These are phyloP conservation scores for Leptatherina wallacei DNA, from an alignment of 2,797 vertebrate genomes.

Conservation along the genomic window DNA sequence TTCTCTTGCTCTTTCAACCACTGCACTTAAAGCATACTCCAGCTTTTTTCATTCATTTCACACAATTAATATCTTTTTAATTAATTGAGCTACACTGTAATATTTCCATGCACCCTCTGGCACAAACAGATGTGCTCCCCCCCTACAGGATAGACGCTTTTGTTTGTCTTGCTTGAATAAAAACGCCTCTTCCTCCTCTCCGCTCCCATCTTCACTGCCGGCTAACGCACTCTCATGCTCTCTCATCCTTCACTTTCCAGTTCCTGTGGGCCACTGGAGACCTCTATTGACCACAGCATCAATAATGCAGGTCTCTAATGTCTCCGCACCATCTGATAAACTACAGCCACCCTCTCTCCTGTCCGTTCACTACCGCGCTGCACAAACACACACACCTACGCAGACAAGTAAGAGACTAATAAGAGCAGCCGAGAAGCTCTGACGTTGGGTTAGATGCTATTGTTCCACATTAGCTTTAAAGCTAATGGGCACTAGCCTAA, in stretches of 20 bases:
- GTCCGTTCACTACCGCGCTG: slow-evolving; percentile 42
- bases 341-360: slow-evolving; percentile 66
- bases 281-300: slow-evolving; percentile 83
- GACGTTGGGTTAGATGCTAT: slow-evolving; percentile 66
- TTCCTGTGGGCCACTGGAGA: slow-evolving; percentile 79
- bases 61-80: neutral
- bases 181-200: slow-evolving; percentile 46
- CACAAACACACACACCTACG: slow-evolving; percentile 13
- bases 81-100: neutral
- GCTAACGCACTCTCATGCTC: slow-evolving; percentile 54
- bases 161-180: slow-evolving; percentile 45
- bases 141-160: slow-evolving; percentile 16
- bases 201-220: slow-evolving; percentile 31
- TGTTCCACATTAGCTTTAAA: slow-evolving; percentile 64
- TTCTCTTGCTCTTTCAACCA: too few species aligned
- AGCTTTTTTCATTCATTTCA: too few species aligned
- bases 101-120: too few species aligned
- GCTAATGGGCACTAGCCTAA: slow-evolving; percentile 70
- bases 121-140: neutral
- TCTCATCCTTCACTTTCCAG: slow-evolving; percentile 69
- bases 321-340: slow-evolving; percentile 78
- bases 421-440: slow-evolving; percentile 65
- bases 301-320: slow-evolving; percentile 84
- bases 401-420: slow-evolving; percentile 70
- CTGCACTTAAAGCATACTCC: too few species aligned